Base-by-base conservation (phyloP, 2,888 invertebrate species). In the Electrophaes corylata region DNA sequence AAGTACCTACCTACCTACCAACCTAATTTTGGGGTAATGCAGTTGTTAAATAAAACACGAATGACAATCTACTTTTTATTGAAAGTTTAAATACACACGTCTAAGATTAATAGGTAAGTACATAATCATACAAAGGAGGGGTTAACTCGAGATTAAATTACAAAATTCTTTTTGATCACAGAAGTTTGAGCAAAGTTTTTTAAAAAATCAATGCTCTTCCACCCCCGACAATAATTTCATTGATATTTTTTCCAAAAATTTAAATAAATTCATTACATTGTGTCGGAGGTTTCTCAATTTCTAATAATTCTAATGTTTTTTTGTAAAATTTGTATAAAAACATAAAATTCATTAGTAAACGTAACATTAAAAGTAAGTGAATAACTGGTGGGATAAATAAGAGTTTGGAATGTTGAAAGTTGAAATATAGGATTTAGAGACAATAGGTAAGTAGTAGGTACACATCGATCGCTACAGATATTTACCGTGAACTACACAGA, bases 111-210 rank as follows among this genome's bases (percentile, higher is more conserved):
- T 43, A 16, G 18, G 37, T 19, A 37, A 4, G 4, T 39, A 43
- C 14, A 14, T 12, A 29, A 23, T 47, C 35, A 19, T 50, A 50
- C 3, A 41, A 41, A 50, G 31, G 19, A 19, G 41, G 50, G 41
- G 50, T 18, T 50, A 50, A 50, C 31, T 51, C 29, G 46, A 39
- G 45, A 53, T 45, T 39, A 53, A 39, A 43, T 23, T 54, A 47
- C 23, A 41, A 54, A 52, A 20, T 12, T 29, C 31, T 35, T 26
- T 45, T 41, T 39, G 26, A 39, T 55, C 48, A 55, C 55, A 55
- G 48, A 55, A 47, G 48, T 43, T 55, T 47, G 55, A 48, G 55
- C 55, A 43, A 26, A 41, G 55, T 40, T 47, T 54, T 54, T 40
- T 6, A 12, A 41, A 29, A 54, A 47, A 47, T 12, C 47, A 35